Evolutionary conservation across 2,888 invertebrate genomes (phyloP).

Genomic region (Pedicia rivosa): DNA sequence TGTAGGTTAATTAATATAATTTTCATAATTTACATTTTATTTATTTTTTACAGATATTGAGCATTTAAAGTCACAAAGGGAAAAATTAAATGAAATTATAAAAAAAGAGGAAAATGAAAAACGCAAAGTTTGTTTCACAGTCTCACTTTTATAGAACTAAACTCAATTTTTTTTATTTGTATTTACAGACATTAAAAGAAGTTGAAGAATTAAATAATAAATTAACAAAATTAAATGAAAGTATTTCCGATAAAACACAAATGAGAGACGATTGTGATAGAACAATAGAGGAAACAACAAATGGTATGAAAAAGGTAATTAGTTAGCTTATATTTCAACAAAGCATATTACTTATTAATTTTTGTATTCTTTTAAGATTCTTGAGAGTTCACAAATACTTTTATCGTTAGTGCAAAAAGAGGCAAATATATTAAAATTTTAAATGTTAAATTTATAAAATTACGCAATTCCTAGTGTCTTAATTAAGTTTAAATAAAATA

Average conservation of each 20-base stretch:
- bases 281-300: constrained; percentile 1
- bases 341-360: no score
- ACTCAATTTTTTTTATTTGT: not conserved
- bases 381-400: no score
- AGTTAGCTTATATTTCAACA: no score
- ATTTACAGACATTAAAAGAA: not conserved
- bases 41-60: not conserved
- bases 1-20: not conserved
- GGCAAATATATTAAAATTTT: no score
- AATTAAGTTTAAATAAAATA: no score
- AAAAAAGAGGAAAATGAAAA: not conserved
- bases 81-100: no score
- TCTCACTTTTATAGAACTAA: not conserved
- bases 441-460: no score
- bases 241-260: not conserved
- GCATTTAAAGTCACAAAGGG: not conserved
- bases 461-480: no score
- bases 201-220: not conserved
- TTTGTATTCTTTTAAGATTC: no score
- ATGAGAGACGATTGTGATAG: constrained; percentile 1
- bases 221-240: not conserved
- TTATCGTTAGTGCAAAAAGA: no score
- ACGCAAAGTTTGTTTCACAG: not conserved
- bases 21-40: not conserved
- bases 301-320: constrained; percentile 3